These are phyloP conservation scores for Dryocosmus kuriphilus DNA, from an alignment of 2,888 invertebrate genomes.

Conservation along the genomic window DNA sequence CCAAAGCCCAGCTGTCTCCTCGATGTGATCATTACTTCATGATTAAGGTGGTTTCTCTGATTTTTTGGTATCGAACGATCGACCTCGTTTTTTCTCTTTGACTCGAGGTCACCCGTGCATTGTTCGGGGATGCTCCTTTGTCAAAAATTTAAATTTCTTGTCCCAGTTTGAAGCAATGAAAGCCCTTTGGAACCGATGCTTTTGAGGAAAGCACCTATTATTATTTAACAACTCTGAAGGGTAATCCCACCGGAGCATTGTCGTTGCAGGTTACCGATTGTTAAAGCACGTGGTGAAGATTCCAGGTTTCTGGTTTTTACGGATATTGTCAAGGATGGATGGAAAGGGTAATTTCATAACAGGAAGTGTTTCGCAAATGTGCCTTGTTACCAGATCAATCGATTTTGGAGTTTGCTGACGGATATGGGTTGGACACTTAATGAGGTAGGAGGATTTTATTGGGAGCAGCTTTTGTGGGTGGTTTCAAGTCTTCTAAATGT, in stretches of 20 bases:
- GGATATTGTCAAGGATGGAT: neutral
- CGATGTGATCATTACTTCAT: constrained; percentile 10
- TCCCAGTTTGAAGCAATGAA: neutral
- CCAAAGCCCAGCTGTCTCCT: constrained; percentile 41
- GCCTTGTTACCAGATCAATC: constrained; percentile 13
- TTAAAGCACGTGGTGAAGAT: neutral
- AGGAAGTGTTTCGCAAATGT: constrained; percentile 28
- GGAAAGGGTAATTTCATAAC: constrained; percentile 17
- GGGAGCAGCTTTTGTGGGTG: neutral
- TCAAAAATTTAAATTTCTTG: constrained; percentile 13
- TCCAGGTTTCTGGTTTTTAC: constrained; percentile 12
- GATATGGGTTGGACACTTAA: constrained; percentile 17
- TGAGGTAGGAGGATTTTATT: constrained; percentile 18
- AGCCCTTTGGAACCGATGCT: constrained; percentile 5
- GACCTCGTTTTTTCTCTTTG: constrained; percentile 16
- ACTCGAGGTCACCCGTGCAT: neutral
- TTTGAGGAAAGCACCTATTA: constrained; percentile 1
- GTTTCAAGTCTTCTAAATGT: neutral
- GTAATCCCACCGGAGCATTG: neutral
- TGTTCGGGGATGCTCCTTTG: neutral
- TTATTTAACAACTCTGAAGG: neutral
- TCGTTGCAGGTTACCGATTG: constrained; percentile 1
- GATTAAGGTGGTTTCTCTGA: constrained; percentile 31
- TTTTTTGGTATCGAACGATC: constrained; percentile 39
- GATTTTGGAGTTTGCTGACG: neutral